Conservation (phyloP, 2,888 invertebrate species). For the Microdon myrmicae region DNA sequence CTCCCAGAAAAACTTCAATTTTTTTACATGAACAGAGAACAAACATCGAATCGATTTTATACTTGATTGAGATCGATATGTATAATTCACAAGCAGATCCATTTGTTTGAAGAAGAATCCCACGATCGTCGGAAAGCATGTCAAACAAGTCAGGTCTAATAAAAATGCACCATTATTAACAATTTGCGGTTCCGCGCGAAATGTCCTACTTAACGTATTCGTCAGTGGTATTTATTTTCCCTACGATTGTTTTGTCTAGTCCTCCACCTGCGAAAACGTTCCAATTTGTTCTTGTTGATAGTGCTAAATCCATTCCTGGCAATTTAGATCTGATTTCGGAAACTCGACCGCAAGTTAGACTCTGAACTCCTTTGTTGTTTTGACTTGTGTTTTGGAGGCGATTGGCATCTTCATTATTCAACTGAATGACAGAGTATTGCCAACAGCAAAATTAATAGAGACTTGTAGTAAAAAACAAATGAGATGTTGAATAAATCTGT, state of each 20-base stretch:
- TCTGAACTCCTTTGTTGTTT: too few relatives aligned
- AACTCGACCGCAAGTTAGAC: too few relatives aligned
- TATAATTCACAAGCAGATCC: conserved; percentile 58
- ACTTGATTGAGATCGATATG: conserved; percentile 55
- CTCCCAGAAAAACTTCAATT: conserved; percentile 61
- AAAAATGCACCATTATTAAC: not conserved
- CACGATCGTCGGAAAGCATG: conserved; percentile 58
- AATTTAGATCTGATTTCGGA: too few relatives aligned
- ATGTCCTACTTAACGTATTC: conserved; percentile 58
- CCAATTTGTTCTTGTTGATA: conserved; percentile 57
- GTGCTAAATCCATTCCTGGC: conserved; percentile 37
- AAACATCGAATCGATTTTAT: conserved; percentile 59
- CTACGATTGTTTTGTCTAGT: conserved; percentile 54
- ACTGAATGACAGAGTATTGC: too few relatives aligned
- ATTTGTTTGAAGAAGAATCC: conserved; percentile 56
- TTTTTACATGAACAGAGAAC: conserved; percentile 61
- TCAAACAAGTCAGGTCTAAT: conserved; percentile 60
- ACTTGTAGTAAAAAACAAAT: too few relatives aligned
- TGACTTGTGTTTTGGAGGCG: too few relatives aligned
- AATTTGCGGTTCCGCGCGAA: not conserved
- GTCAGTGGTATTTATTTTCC: conserved; percentile 55
- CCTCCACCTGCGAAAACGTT: conserved; percentile 57
- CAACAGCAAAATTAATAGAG: too few relatives aligned
- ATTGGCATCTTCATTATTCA: too few relatives aligned
- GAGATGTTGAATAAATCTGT: too few relatives aligned